Base-by-base conservation (phyloP, 2,113 vertebrate species). In the Tetrax tetrax region DNA sequence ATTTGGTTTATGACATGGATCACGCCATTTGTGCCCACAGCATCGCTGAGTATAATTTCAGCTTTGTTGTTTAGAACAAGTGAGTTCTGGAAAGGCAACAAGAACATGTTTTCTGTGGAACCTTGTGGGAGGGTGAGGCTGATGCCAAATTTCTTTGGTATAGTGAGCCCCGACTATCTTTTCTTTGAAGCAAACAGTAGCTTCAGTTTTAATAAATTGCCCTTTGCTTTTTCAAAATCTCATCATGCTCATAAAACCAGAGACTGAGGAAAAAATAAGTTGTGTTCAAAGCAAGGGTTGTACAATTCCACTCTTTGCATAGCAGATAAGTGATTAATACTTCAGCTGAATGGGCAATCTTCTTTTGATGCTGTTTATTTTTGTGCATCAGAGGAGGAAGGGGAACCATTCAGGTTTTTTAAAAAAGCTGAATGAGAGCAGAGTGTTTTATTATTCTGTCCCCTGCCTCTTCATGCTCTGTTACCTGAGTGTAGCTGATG, bases 1-100 rank as follows among this genome's bases (percentile, higher is more conserved):
- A 99, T 25, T 27, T 92, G 97, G 95, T 99, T 97, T 75, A 99
- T 98, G 94, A 98, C 76, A 23, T 99, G 98, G 88, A 99, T 98
- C 78, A 99, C 98, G 0, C 99, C 99, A 12, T 99, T 99, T 27
- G 97, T 94, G 64, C 97, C 97, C 93, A 98, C 66, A 38, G 80
- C 92, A 41, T 99, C 97, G 3, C 98, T 98, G 94, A 96, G 85
- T 38, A 98, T 94, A 78, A 99, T 96, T 74, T 97, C 98, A 5
- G 97, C 98, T 23, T 98, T 90, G 31, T 94, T 95, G 83, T 99
- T 99, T 95, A 99, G 85, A 74, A 95, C 79, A n/a, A 99, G 69
- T 0, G 79, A 83, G 31, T 95, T 98, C 99, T 99, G 97, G 66
- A 97, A 96, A 89, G n/a, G 43, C 38, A 81, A 97, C 14, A 66